A percentile compares a stretch with the other conserved stretches of the same genome.
phyloP scores from a whole-genome alignment of 2,797 vertebrate genomes.

The Channa striata region DNA sequence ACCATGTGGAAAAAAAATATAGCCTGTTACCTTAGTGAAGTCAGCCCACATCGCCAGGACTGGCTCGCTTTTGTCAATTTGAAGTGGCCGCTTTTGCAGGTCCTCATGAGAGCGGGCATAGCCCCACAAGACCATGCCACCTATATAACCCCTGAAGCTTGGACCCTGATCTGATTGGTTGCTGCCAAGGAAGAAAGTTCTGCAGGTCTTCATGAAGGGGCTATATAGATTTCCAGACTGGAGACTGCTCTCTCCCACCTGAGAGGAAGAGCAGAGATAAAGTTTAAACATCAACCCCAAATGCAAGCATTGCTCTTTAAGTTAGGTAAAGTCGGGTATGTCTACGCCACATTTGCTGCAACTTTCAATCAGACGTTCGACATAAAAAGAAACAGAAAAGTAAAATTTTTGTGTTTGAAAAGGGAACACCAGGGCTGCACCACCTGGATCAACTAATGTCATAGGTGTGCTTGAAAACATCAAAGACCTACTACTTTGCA shows the following conservation, averaged over 20 bases:
- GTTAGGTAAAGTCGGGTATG: too few species aligned
- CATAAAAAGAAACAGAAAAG: too few species aligned
- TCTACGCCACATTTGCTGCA: too few species aligned
- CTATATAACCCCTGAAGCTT: conserved; percentile 90
- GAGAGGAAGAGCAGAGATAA: conserved; percentile 11
- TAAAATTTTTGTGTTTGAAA: too few species aligned
- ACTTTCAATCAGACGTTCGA: too few species aligned
- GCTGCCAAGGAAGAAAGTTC: conserved; percentile 90
- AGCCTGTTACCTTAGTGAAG: conserved; percentile 80
- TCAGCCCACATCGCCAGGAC: conserved; percentile 80
- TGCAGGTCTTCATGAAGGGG: conserved; percentile 92
- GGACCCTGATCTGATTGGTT: conserved; percentile 85
- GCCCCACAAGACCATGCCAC: conserved; percentile 87
- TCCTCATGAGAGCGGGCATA: conserved; percentile 80
- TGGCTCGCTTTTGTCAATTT: conserved; percentile 26
- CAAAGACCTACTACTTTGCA: too few species aligned
- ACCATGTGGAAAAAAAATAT: conserved; percentile 2
- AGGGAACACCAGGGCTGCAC: too few species aligned
- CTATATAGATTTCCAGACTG: conserved; percentile 92
- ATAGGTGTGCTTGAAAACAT: too few species aligned
- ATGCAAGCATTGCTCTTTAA: too few species aligned
- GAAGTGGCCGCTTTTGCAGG: conserved; percentile 78
- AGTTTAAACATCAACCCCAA: too few species aligned
- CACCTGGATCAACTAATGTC: too few species aligned
- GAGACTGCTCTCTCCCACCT: conserved; percentile 84